Evolutionary conservation across 2,797 vertebrate species (phyloP).

Genomic region (Stomatorhinus walkeri): DNA sequence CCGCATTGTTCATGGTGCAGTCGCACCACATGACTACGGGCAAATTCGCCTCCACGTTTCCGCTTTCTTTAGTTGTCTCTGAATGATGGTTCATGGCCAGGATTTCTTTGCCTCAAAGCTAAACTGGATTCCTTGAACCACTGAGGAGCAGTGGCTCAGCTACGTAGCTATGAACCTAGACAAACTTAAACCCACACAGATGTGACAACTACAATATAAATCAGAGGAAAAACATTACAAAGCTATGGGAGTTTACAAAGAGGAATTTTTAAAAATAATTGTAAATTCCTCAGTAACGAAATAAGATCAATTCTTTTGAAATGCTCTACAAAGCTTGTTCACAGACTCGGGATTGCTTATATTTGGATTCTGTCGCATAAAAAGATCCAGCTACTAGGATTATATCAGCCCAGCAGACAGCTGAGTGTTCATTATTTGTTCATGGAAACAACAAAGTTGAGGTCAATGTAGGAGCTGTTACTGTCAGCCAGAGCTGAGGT

Average conservation of each 20-base stretch:
- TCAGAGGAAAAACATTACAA: neutral
- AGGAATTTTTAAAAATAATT: neutral
- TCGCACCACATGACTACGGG: constrained; percentile 3
- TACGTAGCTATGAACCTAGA: neutral
- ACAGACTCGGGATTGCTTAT: neutral
- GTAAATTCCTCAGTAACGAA: neutral
- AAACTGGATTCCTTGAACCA: neutral
- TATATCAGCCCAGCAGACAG: neutral
- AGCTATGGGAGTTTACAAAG: neutral
- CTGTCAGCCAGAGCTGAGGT: neutral
- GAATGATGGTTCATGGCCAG: neutral
- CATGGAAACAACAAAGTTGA: neutral
- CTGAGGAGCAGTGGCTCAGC: neutral
- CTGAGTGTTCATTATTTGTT: neutral
- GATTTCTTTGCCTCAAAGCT: neutral
- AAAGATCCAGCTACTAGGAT: neutral
- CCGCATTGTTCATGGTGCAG: neutral
- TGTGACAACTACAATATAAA: neutral
- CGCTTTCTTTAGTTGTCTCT: neutral
- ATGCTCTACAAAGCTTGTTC: neutral
- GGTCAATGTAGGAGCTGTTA: neutral
- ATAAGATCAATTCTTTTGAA: neutral
- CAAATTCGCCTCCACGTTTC: neutral
- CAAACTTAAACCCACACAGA: neutral
- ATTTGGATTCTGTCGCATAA: neutral